Percentiles rank a stretch among this genome's conserved stretches.
Evolutionary conservation across 2,888 invertebrate species (phyloP).

Genomic region (Brachylomia viminalis): DNA sequence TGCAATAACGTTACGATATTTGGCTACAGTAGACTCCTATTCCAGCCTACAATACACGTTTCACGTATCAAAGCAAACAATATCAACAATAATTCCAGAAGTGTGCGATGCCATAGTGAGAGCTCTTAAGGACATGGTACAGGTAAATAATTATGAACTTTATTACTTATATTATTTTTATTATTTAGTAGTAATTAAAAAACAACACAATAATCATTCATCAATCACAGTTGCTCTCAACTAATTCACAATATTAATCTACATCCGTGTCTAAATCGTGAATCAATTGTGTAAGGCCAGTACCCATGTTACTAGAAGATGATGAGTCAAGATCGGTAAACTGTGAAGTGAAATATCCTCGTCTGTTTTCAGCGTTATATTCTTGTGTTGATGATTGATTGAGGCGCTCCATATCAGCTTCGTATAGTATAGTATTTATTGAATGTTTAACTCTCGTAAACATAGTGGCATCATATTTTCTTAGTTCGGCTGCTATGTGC

Average conservation of each 20-base stretch:
- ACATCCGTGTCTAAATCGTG: constrained; percentile 45
- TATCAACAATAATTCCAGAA: constrained; percentile 47
- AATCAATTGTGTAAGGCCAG: constrained; percentile 50
- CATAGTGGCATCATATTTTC: constrained; percentile 52
- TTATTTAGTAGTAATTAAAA: constrained; percentile 45
- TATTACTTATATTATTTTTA: constrained; percentile 41
- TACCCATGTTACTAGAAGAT: constrained; percentile 37
- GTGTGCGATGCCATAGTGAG: constrained; percentile 42
- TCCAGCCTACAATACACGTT: constrained; percentile 49
- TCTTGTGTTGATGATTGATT: constrained; percentile 44
- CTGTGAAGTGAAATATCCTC: constrained; percentile 46
- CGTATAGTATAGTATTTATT: constrained; percentile 53
- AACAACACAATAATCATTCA: constrained; percentile 12
- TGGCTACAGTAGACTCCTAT: constrained; percentile 53
- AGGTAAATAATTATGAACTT: constrained; percentile 48
- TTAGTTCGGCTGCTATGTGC: constrained; percentile 55
- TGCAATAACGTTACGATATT: constrained; percentile 43
- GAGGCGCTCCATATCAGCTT: constrained; percentile 48
- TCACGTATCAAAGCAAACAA: constrained; percentile 50
- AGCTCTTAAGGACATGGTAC: constrained; percentile 41
- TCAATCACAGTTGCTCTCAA: constrained; percentile 22
- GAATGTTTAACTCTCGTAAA: constrained; percentile 51
- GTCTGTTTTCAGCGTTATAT: constrained; percentile 45
- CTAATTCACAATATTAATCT: constrained; percentile 40
- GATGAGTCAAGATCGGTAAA: constrained; percentile 49